A percentile compares a stretch with the other conserved stretches of the same genome.
These are phyloP conservation scores for Varanus komodoensis DNA, from an alignment of 2,113 vertebrate species.

Conservation along the genomic window DNA sequence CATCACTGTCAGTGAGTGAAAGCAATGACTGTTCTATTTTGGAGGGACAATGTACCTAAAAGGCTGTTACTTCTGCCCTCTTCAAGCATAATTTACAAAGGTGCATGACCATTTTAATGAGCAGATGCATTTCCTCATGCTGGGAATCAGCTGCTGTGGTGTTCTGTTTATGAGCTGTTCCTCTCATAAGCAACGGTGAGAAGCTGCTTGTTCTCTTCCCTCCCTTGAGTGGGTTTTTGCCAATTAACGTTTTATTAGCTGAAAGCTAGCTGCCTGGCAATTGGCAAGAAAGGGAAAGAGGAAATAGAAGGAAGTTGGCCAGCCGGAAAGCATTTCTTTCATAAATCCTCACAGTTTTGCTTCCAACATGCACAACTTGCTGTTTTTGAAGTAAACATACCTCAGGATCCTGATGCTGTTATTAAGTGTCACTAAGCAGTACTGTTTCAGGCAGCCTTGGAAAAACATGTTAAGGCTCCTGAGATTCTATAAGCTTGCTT, in stretches of 20 bases:
- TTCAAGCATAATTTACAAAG: neutral
- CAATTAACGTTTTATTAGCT: slow-evolving; percentile 24
- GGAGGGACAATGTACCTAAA: neutral
- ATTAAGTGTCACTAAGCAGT: neutral
- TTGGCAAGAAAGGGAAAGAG: neutral
- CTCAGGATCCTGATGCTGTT: neutral
- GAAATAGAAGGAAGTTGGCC: neutral
- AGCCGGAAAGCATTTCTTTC: slow-evolving; percentile 4
- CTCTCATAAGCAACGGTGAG: neutral
- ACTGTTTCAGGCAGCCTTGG: neutral
- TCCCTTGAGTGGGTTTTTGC: neutral
- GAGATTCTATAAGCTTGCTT: slow-evolving; percentile 14
- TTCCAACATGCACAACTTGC: neutral
- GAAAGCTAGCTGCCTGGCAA: slow-evolving; percentile 11
- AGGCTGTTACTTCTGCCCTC: neutral
- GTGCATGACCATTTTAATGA: neutral
- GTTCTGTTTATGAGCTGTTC: neutral
- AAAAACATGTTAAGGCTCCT: neutral
- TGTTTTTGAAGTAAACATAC: neutral
- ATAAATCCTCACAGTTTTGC: slow-evolving; percentile 2
- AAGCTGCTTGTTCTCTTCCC: neutral
- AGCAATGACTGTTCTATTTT: neutral
- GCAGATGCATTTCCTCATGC: neutral
- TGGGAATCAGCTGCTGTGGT: neutral
- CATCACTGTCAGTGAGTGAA: neutral